These are phyloP conservation scores for Formicarius rufipectus DNA, from an alignment of 2,113 vertebrate genomes.

Conservation along the genomic window DNA sequence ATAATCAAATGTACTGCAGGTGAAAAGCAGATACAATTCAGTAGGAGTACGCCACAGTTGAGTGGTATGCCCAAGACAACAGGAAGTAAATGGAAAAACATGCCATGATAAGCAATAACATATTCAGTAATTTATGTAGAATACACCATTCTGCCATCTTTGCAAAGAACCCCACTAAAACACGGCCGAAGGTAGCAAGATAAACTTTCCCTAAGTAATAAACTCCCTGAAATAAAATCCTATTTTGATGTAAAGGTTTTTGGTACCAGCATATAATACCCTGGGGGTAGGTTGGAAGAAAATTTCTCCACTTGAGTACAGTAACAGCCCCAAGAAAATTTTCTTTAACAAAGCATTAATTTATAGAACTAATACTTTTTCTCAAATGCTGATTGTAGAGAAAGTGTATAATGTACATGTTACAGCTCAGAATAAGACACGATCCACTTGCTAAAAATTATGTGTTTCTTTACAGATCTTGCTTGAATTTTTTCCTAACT, in stretches of 20 bases:
- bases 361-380: background rate
- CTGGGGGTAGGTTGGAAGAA: background rate
- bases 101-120: background rate
- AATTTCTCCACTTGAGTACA: background rate
- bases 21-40: background rate
- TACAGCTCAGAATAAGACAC: background rate
- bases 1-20: background rate
- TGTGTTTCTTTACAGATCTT: background rate
- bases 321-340: background rate
- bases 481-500: background rate
- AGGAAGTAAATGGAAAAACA: background rate
- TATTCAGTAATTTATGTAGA: background rate
- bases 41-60: background rate
- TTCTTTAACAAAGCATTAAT: background rate
- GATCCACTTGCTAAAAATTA: background rate
- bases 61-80: background rate
- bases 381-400: rapidly evolving
- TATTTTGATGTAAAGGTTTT: background rate
- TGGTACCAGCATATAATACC: background rate
- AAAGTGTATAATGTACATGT: background rate
- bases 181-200: background rate
- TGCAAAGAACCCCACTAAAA: background rate
- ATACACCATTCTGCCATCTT: background rate
- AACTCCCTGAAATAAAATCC: background rate
- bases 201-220: background rate